A percentile compares a stretch with the other conserved stretches of the same genome.
Evolutionary conservation across 1,140 invertebrate genomes (phyloP).

Genomic region (Ylistrum balloti): DNA sequence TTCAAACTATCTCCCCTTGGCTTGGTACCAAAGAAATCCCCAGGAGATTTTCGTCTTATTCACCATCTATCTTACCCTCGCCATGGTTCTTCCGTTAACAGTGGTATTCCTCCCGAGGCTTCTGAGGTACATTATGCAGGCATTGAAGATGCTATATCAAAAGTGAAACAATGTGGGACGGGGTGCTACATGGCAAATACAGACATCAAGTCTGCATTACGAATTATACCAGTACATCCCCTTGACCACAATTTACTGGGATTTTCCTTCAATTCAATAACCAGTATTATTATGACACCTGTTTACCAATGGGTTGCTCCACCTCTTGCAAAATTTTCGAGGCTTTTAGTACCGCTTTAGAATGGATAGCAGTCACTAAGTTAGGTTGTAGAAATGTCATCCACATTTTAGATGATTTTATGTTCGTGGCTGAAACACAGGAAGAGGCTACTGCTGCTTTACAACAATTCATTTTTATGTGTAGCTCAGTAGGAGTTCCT

Average conservation of each 20-base stretch:
- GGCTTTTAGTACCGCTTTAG: slow-evolving; percentile 44
- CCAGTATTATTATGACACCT: slow-evolving; percentile 45
- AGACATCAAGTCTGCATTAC: slow-evolving; percentile 49
- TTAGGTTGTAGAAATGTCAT: slow-evolving; percentile 22
- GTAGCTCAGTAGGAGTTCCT: slow-evolving; percentile 43
- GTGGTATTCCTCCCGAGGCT: background rate
- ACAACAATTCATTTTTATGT: slow-evolving; percentile 1
- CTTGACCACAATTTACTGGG: background rate
- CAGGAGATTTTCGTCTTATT: background rate
- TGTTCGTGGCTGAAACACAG: slow-evolving; percentile 20
- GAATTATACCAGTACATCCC: slow-evolving; percentile 41
- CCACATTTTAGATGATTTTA: slow-evolving; percentile 56
- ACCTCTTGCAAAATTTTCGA: slow-evolving; percentile 53
- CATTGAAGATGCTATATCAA: slow-evolving; percentile 1
- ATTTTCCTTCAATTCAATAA: slow-evolving; percentile 42
- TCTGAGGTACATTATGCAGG: slow-evolving; percentile 37
- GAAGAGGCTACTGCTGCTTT: background rate
- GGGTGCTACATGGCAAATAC: slow-evolving; percentile 41
- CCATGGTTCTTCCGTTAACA: background rate
- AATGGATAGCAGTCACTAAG: slow-evolving; percentile 44
- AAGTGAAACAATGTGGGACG: slow-evolving; percentile 1
- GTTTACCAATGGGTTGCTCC: slow-evolving; percentile 45
- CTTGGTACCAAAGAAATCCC: slow-evolving; percentile 41
- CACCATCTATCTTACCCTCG: slow-evolving; percentile 43
- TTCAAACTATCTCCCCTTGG: slow-evolving; percentile 41